Conservation (phyloP, 2,113 vertebrate species). For the Petroica traversi region DNA sequence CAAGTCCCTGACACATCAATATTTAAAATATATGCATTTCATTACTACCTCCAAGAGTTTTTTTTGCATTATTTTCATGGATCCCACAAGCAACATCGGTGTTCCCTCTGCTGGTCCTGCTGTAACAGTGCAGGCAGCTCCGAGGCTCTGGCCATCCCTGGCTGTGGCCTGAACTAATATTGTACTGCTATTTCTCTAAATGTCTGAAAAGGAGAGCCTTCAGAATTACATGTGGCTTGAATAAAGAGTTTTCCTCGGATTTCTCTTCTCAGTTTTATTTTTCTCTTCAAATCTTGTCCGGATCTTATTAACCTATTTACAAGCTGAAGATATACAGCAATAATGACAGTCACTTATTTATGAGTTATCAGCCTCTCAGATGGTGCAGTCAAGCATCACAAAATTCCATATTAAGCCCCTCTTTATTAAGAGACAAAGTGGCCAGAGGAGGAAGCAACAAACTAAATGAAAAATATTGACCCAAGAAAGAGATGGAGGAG, state of each 20-base stretch:
- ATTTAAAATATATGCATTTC: background rate
- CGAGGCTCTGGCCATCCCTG: background rate
- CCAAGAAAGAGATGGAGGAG: background rate
- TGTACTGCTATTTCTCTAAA: background rate
- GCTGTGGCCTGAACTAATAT: background rate
- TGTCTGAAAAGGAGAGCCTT: background rate
- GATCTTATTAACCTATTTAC: background rate
- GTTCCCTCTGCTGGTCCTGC: constrained; percentile 40
- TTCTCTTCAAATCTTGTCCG: background rate
- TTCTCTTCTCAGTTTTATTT: background rate
- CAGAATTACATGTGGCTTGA: background rate
- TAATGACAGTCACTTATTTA: background rate
- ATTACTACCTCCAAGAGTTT: background rate
- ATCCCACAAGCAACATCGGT: background rate
- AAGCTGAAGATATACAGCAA: background rate
- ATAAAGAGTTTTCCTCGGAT: background rate
- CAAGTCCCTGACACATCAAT: background rate
- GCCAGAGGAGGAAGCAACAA: background rate
- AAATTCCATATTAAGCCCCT: background rate
- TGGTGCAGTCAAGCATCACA: background rate
- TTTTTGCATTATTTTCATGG: background rate
- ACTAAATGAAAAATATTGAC: constrained; percentile 25
- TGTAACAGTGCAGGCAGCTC: background rate
- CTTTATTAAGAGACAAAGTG: background rate
- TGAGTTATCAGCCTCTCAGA: background rate